Conservation (phyloP, 1,140 invertebrate species). For the Proctacanthus coquilletti region DNA sequence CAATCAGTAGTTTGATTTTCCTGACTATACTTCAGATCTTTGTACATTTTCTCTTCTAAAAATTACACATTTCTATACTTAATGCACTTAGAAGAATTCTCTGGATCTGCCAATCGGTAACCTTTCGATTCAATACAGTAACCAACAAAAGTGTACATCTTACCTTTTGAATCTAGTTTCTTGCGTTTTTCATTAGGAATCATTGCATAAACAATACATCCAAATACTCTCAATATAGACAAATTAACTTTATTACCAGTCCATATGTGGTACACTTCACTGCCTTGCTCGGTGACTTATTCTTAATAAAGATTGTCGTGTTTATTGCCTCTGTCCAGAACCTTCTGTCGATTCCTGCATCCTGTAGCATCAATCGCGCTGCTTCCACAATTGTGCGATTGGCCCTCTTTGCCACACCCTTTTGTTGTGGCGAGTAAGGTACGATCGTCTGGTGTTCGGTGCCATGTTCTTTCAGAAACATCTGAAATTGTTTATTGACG, state of each 20-base stretch:
- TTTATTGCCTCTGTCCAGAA: conserved; percentile 32
- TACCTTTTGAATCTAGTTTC: conserved; percentile 22
- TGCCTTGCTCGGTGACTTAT: conserved; percentile 17
- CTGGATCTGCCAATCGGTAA: conserved; percentile 24
- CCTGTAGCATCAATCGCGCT: conserved; percentile 19
- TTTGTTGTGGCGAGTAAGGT: conserved; percentile 18
- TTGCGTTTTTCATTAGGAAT: conserved; percentile 23
- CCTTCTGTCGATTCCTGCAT: conserved; percentile 17
- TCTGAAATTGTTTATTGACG: conserved; percentile 7
- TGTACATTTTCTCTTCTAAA: conserved; percentile 10
- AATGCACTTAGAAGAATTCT: conserved; percentile 11
- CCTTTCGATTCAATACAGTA: conserved; percentile 27
- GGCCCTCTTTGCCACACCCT: conserved; percentile 18
- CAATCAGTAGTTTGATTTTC: conserved; percentile 1
- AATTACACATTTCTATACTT: conserved; percentile 20
- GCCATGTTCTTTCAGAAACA: conserved; percentile 2
- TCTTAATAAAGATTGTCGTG: conserved; percentile 29
- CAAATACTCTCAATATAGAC: conserved; percentile 19
- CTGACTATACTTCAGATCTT: background rate
- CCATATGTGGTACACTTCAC: conserved; percentile 12
- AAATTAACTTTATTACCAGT: conserved; percentile 13
- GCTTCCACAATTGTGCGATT: conserved; percentile 17
- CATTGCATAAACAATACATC: conserved; percentile 26
- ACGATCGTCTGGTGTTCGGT: conserved; percentile 13
- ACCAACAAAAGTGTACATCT: conserved; percentile 26